Percentiles rank a stretch among this genome's conserved stretches.
Evolutionary conservation across 1,140 invertebrate genomes (phyloP).

Genomic region (Tribolium castaneum): DNA sequence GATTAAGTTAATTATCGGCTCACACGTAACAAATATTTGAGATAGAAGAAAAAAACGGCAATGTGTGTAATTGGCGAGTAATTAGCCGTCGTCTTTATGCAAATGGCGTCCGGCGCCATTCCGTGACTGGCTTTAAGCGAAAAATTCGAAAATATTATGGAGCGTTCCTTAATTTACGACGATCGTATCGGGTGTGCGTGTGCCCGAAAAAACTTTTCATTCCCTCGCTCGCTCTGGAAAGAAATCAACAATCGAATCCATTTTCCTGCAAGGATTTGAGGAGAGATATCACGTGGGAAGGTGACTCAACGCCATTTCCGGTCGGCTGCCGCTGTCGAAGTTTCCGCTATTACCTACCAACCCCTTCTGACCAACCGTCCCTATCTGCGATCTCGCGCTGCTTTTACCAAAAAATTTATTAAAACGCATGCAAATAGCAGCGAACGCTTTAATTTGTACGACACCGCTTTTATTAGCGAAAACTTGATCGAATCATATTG

Average conservation of each 20-base stretch:
- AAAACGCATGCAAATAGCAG: constrained; percentile 22
- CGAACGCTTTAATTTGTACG: background rate
- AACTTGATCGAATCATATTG: too few species aligned
- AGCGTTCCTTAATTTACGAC: too few species aligned
- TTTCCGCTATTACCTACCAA: constrained; percentile 52
- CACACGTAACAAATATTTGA: background rate
- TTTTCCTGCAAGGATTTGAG: background rate
- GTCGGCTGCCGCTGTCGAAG: constrained; percentile 55
- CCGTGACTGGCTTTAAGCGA: too few species aligned
- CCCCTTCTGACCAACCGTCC: constrained; percentile 33
- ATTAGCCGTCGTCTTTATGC: too few species aligned
- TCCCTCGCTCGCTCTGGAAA: too few species aligned
- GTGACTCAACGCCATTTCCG: constrained; percentile 55
- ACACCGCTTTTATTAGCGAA: too few species aligned
- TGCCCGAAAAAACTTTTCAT: background rate
- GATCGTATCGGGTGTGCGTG: background rate
- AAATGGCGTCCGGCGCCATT: too few species aligned
- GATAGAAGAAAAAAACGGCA: background rate
- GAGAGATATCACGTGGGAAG: constrained; percentile 29
- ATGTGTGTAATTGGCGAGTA: too few species aligned
- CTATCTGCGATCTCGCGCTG: constrained; percentile 26
- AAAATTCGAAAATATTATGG: too few species aligned
- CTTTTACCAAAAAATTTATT: constrained; percentile 23
- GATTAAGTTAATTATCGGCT: constrained; percentile 37
- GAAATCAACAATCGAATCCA: constrained; percentile 4